These are phyloP conservation scores for Ornithoptera priamus DNA, from an alignment of 2,888 invertebrate genomes.

Conservation along the genomic window DNA sequence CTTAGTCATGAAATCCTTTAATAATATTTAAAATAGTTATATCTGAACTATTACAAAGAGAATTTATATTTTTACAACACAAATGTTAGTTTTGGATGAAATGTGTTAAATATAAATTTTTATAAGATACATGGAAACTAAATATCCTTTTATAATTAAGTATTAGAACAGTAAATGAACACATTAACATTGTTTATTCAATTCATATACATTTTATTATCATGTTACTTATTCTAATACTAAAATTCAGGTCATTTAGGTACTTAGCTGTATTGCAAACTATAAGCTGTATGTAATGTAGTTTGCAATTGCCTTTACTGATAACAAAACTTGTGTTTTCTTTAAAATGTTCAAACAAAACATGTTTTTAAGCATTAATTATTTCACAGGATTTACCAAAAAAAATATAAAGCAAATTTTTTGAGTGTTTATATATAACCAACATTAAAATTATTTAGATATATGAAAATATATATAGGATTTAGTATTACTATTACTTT, in stretches of 20 bases:
- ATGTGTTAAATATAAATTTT: too few relatives aligned
- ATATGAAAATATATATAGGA: background rate
- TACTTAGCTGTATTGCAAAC: background rate
- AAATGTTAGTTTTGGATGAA: too few relatives aligned
- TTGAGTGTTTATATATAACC: background rate
- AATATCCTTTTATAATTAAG: too few relatives aligned
- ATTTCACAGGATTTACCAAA: background rate
- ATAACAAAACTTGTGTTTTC: slow-evolving; percentile 14
- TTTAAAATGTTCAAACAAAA: background rate
- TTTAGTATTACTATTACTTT: background rate
- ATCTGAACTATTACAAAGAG: too few relatives aligned
- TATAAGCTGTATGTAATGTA: slow-evolving; percentile 4
- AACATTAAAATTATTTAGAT: background rate
- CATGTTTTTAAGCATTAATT: background rate
- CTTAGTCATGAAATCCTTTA: background rate
- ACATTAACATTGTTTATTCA: background rate
- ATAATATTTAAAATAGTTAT: background rate
- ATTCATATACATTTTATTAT: background rate
- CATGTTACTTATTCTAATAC: background rate
- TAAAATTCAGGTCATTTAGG: background rate
- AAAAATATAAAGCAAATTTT: background rate
- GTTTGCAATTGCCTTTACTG: slow-evolving; percentile 7
- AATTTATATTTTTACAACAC: too few relatives aligned
- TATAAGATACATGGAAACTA: too few relatives aligned
- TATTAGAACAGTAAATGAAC: background rate